Evolutionary conservation across 1,140 invertebrate genomes (phyloP).

Genomic region (Venturia canescens): DNA sequence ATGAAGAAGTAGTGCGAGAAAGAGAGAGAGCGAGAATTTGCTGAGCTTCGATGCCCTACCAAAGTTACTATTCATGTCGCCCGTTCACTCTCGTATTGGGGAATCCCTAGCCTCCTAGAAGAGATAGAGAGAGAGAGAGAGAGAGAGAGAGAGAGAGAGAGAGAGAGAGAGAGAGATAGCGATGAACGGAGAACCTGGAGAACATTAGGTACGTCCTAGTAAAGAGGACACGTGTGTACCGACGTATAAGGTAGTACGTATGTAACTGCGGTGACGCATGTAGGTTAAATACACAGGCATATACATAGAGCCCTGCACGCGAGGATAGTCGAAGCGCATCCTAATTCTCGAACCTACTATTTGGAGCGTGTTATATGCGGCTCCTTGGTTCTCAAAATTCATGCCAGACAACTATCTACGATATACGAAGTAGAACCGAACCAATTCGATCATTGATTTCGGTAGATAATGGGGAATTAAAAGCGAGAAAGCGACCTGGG

Average conservation of each 20-base stretch:
- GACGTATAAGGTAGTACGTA: conserved; percentile 24
- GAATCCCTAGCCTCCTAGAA: neutral
- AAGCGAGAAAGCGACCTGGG: too few species aligned
- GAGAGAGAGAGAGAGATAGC: neutral
- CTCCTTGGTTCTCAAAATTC: neutral
- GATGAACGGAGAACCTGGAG: neutral
- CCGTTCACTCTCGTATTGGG: conserved; percentile 7
- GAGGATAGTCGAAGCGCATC: neutral
- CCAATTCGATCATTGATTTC: neutral
- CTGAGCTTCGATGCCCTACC: conserved; percentile 1
- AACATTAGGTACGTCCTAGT: conserved; percentile 7
- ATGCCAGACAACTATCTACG: neutral
- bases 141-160: neutral
- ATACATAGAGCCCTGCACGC: conserved; percentile 4
- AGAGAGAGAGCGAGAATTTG: neutral
- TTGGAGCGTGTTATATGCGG: conserved; percentile 16
- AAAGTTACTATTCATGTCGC: conserved; percentile 21
- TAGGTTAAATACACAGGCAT: conserved; percentile 37
- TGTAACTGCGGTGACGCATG: conserved; percentile 36
- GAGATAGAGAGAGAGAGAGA: neutral
- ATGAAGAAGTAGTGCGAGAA: too few species aligned
- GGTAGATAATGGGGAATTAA: too few species aligned
- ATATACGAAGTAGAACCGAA: neutral
- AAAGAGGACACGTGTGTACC: conserved; percentile 16
- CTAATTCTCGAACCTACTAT: neutral